Evolutionary conservation across 2,888 invertebrate genomes (phyloP).

Genomic region (Silvanus unidentatus): DNA sequence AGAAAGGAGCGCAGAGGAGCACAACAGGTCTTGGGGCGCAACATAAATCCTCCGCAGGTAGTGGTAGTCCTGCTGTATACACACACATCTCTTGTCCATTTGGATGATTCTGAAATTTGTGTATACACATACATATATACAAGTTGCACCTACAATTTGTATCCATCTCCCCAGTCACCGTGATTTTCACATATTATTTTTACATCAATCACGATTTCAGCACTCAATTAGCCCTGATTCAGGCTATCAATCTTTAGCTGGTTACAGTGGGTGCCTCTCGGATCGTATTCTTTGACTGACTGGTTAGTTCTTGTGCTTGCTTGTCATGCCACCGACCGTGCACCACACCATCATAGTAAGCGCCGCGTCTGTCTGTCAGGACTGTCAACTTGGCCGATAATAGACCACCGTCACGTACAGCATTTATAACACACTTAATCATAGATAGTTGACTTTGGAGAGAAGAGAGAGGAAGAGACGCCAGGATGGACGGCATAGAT

Average conservation of each 20-base stretch:
- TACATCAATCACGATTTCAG: constrained; percentile 45
- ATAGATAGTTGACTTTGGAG: neutral
- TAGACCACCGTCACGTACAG: constrained; percentile 4
- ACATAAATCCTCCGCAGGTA: constrained; percentile 40
- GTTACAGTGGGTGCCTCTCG: constrained; percentile 15
- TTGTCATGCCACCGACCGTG: constrained; percentile 23
- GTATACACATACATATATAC: neutral
- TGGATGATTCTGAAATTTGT: neutral
- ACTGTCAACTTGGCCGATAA: constrained; percentile 16
- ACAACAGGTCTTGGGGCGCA: constrained; percentile 23
- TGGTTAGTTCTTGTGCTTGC: constrained; percentile 9
- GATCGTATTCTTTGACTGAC: constrained; percentile 9
- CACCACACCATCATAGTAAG: constrained; percentile 16
- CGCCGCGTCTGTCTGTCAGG: constrained; percentile 20
- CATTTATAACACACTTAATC: neutral
- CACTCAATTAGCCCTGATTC: constrained; percentile 39
- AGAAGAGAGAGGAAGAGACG: neutral
- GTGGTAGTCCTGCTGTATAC: constrained; percentile 26
- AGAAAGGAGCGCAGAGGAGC: constrained; percentile 7
- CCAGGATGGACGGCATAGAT: no score
- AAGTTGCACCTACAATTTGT: constrained; percentile 29
- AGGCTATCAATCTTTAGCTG: constrained; percentile 19
- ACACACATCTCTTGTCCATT: neutral
- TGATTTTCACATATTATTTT: constrained; percentile 47
- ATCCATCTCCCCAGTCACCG: constrained; percentile 38